Evolutionary conservation across 2,797 vertebrate species (phyloP).

Genomic region (Serranus cabrilla): DNA sequence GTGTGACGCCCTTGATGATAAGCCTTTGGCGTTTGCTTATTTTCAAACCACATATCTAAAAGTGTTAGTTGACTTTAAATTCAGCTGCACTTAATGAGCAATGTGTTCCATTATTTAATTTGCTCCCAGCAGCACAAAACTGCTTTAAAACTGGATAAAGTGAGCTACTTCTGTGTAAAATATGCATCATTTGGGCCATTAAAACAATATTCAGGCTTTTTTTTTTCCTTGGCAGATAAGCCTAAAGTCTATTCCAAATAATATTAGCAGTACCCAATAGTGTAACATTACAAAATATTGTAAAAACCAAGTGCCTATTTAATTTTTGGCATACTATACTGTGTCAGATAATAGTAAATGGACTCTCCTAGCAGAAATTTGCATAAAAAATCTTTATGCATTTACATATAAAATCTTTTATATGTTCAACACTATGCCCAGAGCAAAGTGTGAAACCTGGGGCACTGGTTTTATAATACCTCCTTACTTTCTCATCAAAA

Average conservation of each 20-base stretch:
- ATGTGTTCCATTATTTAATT: neutral
- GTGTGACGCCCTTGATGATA: neutral
- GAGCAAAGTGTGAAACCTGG: neutral
- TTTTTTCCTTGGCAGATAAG: neutral
- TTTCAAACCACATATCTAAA: neutral
- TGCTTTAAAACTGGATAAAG: neutral
- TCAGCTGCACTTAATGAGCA: neutral
- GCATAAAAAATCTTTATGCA: neutral
- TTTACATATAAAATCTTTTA: neutral
- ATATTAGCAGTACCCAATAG: neutral
- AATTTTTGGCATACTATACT: neutral
- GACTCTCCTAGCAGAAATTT: neutral
- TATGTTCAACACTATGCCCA: neutral
- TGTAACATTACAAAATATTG: neutral
- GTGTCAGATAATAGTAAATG: neutral
- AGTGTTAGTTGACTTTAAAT: neutral
- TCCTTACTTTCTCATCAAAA: constrained; percentile 12
- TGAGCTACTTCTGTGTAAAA: neutral
- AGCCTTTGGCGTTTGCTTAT: neutral
- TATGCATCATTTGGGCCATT: neutral
- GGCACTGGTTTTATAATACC: neutral
- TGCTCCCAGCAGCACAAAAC: neutral
- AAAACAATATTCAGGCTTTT: neutral
- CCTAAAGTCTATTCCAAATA: neutral
- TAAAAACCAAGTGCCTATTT: neutral